Conservation (phyloP, 2,113 vertebrate species). For the Micromys minutus region DNA sequence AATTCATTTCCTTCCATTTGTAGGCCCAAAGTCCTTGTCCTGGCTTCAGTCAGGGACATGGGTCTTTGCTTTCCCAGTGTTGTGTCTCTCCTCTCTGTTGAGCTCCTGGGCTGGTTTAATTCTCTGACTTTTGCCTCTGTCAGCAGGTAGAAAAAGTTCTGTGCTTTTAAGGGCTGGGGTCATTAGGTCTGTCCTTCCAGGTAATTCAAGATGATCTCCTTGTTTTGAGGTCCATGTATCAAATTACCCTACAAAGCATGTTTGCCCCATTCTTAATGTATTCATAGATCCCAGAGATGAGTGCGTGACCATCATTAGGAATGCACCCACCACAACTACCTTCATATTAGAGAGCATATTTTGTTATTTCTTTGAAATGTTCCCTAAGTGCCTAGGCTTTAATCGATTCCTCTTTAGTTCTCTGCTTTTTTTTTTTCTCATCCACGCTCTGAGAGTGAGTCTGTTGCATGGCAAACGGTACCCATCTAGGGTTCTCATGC, state of each 20-base stretch:
- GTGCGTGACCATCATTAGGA: neutral
- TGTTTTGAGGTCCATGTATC: neutral
- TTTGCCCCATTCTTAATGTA: neutral
- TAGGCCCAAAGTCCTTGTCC: neutral
- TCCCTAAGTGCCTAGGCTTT: neutral
- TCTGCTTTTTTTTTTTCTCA: neutral
- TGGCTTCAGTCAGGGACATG: neutral
- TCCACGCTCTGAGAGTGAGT: neutral
- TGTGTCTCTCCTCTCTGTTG: neutral
- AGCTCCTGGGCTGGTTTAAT: neutral
- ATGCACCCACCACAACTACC: neutral
- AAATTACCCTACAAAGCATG: neutral
- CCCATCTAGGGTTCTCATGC: neutral
- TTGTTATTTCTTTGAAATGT: neutral
- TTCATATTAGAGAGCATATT: neutral
- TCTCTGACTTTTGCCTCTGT: constrained; percentile 10
- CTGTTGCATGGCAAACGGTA: neutral
- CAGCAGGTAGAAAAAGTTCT: neutral
- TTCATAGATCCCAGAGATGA: neutral
- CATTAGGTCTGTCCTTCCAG: neutral
- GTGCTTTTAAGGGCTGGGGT: neutral
- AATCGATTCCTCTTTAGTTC: neutral
- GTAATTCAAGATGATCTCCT: neutral
- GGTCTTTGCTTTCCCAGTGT: neutral
- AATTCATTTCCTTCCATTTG: neutral